Evolutionary conservation across 2,888 invertebrate genomes (phyloP), one percentile per base, ranked within the genome.

Genomic region (Perizoma flavofasciatum): DNA sequence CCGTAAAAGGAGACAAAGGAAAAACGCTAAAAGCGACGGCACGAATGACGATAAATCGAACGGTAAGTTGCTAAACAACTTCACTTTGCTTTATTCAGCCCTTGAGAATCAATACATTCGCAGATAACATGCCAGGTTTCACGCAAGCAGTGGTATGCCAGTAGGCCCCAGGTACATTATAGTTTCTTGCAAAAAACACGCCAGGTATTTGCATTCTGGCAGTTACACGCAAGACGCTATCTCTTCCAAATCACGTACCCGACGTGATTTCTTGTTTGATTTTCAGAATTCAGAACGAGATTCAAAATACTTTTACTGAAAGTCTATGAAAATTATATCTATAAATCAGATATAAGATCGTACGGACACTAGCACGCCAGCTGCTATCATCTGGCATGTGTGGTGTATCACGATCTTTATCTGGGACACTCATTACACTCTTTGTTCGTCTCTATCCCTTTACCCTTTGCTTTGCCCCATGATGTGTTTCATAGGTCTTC

Each of bases 1-100:
- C 74, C 92, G 94, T 66, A 96, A 95, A 91, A 96, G 95, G 85
- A 92, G 92, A 75, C 83, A 82, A 66, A 90, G 82, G 77, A 92
- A 81, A 70, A 78, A 81, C 70, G 76, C 72, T 69, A 84, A 82
- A 70, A 82, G 81, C 66, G 70, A 65, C 63, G 76, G 68, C 68
- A 68, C 72, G 66, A 74, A 75, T 69, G 77, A 70, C 72, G 78
- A 83, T 77, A 79, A 80, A 75, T 85, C 85, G 65, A 80, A 81
- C 73, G 82, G 88, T 89, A 77, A 85, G 83, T 84, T 76, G 67
- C 73, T 73, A 75, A 77, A 72, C 70, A 78, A 74, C 69, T 71
- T 73, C 70, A 72, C 71, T 74, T 73, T 69, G 70, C 68, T 74
- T 73, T 70, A 66, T 73, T 73, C 63, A 49, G 52, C 45, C 22